Evolutionary conservation across 2,113 vertebrate species (phyloP), one percentile per base, ranked within the genome.

Genomic region (Vulpes vulpes): DNA sequence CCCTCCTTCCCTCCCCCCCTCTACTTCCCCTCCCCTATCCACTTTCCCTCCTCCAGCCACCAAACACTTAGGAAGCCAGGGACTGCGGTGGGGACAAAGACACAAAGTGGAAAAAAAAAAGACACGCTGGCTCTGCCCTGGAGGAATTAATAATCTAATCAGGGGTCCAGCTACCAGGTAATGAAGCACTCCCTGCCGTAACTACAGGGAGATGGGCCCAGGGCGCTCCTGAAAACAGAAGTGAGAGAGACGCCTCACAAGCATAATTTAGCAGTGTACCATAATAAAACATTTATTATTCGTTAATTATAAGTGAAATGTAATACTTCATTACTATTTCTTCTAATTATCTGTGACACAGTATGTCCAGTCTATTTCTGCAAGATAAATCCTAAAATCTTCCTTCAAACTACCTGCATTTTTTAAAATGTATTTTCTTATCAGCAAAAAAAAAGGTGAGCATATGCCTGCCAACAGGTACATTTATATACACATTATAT

Each of bases 361-460:
- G 32, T 8, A 92, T 30, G 25, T 22, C 83, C 74, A 16, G 12
- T 23, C 69, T 85, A 60, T 65, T 96, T 82, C 71, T 85, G 89
- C 57, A 95, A 78, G 55, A 96, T 76, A 85, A 89, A 84, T 64
- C 25, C 19, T 73, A 51, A 69, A 60, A 60, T 49, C 20, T 60
- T 64, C 51, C 64, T 95, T 74, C 79, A 74, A 69, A 93, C 35
- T 49, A 22, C 30, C 67, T 67, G 55, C 80, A 94, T n/a, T 78
- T 59, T 82, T 19, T 4, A 27, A 92, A 73, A 81, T 64, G 10
- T 12, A 35, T 80, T 78, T 64, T 69, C 53, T 35, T 82, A 59
- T 51, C 30, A 65, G 81, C 27, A 51, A 27, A 51, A 64, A 85
- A 90, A 82, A 67, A 23, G n/a, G 27, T 38, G 25, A 89, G 53